phyloP scores from a whole-genome alignment of 2,888 invertebrate genomes.

The Cosmia trapezina region DNA sequence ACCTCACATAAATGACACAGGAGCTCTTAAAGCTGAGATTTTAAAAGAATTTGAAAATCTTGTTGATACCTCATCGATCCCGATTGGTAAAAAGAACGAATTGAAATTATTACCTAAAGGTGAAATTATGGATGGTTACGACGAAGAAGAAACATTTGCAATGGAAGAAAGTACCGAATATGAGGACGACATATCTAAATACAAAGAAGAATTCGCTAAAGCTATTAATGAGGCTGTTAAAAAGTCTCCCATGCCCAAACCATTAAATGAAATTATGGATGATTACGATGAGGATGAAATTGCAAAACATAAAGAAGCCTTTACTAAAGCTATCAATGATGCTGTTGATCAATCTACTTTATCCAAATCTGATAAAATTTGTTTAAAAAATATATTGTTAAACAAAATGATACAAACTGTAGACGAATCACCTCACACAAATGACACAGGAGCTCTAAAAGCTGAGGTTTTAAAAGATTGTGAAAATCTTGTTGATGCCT shows the following conservation, averaged over 20 bases:
- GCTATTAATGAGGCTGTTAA: background rate
- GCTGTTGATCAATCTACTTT: conserved; percentile 27
- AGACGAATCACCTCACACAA: conserved; percentile 1
- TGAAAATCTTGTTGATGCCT: conserved; percentile 12
- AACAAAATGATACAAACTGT: conserved; percentile 6
- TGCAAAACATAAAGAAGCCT: conserved; percentile 33
- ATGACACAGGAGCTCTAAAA: conserved; percentile 15
- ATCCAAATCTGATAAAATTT: conserved; percentile 10
- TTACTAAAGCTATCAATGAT: conserved; percentile 33
- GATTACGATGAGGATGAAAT: background rate
- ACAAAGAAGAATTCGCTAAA: conserved; percentile 44
- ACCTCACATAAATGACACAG: conserved; percentile 9
- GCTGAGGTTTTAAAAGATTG: conserved; percentile 8
- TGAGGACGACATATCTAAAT: background rate
- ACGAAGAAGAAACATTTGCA: background rate
- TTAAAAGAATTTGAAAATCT: conserved; percentile 11
- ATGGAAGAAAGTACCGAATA: background rate
- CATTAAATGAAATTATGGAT: background rate
- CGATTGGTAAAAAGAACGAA: background rate
- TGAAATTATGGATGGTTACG: background rate
- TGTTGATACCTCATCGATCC: conserved; percentile 11
- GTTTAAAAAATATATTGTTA: conserved; percentile 29
- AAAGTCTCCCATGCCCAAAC: background rate
- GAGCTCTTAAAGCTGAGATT: conserved; percentile 5
- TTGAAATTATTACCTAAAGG: conserved; percentile 13